Conservation (phyloP, 2,113 vertebrate genomes). For the Tychaedon coryphoeus region DNA sequence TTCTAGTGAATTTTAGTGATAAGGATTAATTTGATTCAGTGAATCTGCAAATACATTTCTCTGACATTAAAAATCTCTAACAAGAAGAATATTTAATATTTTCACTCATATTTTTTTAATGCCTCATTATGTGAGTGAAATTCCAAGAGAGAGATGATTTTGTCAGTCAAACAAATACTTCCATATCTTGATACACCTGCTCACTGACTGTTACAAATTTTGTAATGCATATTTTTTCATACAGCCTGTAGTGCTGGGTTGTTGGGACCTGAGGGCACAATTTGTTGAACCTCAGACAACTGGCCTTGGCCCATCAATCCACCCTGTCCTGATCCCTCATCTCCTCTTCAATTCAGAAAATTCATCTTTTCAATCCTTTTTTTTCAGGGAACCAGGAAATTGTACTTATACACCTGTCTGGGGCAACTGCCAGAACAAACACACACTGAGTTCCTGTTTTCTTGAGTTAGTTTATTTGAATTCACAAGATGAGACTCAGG, state of each 20-base stretch:
- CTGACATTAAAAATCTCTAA: neutral
- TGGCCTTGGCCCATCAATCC: neutral
- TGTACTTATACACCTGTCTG: neutral
- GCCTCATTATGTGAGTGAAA: neutral
- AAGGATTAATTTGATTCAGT: neutral
- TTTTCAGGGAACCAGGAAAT: neutral
- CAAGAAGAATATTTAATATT: neutral
- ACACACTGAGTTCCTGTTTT: neutral
- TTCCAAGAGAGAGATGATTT: neutral
- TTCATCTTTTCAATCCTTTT: neutral
- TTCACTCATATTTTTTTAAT: neutral
- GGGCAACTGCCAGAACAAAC: neutral
- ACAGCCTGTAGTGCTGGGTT: neutral
- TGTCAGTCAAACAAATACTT: neutral
- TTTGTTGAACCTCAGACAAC: neutral
- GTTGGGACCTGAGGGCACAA: neutral
- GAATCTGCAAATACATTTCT: neutral
- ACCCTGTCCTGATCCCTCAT: neutral
- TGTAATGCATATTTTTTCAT: neutral
- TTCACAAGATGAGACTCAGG: neutral
- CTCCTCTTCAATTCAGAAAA: neutral
- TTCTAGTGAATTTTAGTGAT: neutral
- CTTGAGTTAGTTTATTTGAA: neutral
- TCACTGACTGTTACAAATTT: neutral
- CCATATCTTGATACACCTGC: neutral